Conservation (phyloP, 2,113 vertebrate species). For the Piaya cayana region DNA sequence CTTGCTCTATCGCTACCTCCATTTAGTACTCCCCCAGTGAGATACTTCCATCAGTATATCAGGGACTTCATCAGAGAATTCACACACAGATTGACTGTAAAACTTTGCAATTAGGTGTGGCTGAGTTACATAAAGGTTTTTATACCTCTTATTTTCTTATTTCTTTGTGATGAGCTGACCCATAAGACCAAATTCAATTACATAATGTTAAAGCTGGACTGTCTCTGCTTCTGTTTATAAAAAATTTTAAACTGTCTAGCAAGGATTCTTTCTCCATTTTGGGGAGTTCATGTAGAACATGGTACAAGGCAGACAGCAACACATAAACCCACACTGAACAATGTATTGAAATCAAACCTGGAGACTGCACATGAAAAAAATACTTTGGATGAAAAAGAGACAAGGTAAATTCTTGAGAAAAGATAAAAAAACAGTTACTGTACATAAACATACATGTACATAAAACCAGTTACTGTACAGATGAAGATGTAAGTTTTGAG, state of each 20-base stretch:
- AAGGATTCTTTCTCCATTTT: not conserved
- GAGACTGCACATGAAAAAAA: not conserved
- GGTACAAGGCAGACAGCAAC: fast-evolving
- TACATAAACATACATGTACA: no score
- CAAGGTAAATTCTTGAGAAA: not conserved
- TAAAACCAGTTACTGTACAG: not conserved
- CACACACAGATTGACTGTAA: not conserved
- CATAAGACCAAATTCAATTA: not conserved
- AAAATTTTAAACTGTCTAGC: not conserved
- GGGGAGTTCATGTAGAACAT: not conserved
- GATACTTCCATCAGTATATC: not conserved
- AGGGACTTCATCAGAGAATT: not conserved
- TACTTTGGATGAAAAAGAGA: not conserved
- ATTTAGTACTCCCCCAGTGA: not conserved
- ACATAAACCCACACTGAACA: not conserved
- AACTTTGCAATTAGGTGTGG: not conserved
- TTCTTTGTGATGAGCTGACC: not conserved
- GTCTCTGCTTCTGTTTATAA: not conserved
- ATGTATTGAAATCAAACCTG: not conserved
- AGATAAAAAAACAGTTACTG: not conserved
- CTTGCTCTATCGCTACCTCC: not conserved
- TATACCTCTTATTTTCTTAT: no score
- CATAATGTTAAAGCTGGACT: not conserved
- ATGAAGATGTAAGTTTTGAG: not conserved
- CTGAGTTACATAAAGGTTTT: not conserved